Conservation (phyloP, 2,797 vertebrate genomes). For the Pangasius sanitwongsei region DNA sequence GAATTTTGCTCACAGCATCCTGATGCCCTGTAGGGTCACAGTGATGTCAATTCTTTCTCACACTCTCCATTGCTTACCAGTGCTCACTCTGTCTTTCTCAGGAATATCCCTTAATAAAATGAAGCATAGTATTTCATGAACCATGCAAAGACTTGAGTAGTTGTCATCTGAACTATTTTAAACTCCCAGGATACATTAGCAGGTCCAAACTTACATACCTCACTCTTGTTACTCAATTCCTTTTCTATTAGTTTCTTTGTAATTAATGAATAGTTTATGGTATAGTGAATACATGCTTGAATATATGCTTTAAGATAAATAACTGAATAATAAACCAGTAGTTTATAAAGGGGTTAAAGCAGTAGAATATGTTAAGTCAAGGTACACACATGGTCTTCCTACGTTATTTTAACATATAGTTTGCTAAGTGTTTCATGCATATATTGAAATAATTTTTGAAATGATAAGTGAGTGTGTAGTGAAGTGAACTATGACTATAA, state of each 20-base stretch:
- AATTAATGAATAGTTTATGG: background rate
- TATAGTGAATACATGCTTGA: background rate
- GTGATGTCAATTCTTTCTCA: constrained; percentile 58
- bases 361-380: background rate
- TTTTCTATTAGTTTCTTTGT: background rate
- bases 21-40: constrained; percentile 56
- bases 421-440: background rate
- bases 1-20: constrained; percentile 59
- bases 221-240: background rate
- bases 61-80: constrained; percentile 30
- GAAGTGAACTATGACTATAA: background rate
- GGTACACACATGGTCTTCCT: background rate
- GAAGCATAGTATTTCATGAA: constrained; percentile 7
- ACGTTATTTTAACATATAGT: background rate
- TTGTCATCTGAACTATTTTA: background rate
- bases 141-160: background rate
- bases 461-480: too few relatives aligned
- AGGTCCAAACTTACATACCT: background rate
- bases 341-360: background rate
- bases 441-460: background rate
- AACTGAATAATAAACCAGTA: background rate
- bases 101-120: constrained; percentile 23
- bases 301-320: background rate
- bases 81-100: constrained; percentile 30
- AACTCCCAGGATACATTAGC: background rate